phyloP scores from a whole-genome alignment of 2,113 vertebrate species.

The Nycticorax nycticorax region DNA sequence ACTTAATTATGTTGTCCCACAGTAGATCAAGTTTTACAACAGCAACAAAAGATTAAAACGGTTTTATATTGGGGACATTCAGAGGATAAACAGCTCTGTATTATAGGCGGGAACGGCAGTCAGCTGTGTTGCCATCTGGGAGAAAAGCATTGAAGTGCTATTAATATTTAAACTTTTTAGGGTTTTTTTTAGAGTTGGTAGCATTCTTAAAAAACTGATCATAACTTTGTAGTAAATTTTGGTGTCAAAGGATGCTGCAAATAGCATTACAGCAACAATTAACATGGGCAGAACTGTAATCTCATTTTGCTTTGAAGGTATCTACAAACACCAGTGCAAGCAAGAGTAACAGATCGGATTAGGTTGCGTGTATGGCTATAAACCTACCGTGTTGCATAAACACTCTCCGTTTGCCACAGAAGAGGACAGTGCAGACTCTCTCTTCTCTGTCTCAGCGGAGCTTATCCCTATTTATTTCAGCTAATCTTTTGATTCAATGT shows the following conservation, averaged over 20 bases:
- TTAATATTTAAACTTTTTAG: conserved; percentile 69
- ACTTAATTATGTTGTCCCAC: conserved; percentile 76
- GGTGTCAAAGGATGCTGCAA: conserved; percentile 21
- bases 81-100: conserved; percentile 67
- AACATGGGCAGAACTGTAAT: neutral
- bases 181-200: neutral
- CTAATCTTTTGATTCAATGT: neutral
- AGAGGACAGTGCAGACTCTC: neutral
- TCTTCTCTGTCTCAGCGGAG: neutral
- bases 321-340: neutral
- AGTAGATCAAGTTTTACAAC: conserved; percentile 80
- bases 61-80: conserved; percentile 70
- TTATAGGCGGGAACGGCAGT: conserved; percentile 42
- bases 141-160: conserved; percentile 55
- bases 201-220: conserved; percentile 36
- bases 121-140: conserved; percentile 66
- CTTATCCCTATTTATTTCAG: conserved; percentile 7
- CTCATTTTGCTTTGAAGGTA: neutral
- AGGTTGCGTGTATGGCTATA: neutral
- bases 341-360: neutral
- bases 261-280: neutral
- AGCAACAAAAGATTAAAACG: conserved; percentile 77
- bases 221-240: conserved; percentile 28
- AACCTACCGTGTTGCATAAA: neutral
- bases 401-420: neutral